Evolutionary conservation across 1,140 invertebrate genomes (phyloP).

Genomic region (Drosophila nikananu): DNA sequence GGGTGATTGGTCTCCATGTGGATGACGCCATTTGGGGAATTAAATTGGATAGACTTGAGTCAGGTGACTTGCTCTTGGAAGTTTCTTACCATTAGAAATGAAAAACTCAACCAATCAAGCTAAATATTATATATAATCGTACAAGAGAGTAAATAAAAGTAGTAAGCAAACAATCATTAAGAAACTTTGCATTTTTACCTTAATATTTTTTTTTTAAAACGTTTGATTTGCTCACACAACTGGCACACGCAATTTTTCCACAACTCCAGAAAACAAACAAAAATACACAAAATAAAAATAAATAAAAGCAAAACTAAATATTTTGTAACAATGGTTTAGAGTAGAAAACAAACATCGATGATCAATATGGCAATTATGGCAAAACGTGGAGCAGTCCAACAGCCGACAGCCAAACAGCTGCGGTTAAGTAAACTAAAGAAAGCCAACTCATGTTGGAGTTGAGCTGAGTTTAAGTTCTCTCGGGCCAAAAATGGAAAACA

Average conservation of each 20-base stretch:
- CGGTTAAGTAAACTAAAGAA: constrained; percentile 41
- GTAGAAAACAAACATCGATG: neutral
- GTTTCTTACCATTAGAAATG: neutral
- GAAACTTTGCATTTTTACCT: no score
- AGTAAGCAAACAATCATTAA: neutral
- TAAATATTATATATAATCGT: no score
- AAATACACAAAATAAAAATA: neutral
- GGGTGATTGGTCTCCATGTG: constrained; percentile 14
- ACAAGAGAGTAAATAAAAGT: neutral
- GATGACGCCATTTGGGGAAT: neutral
- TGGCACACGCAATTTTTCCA: constrained; percentile 11
- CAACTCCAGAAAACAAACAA: neutral
- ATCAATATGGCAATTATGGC: constrained; percentile 34
- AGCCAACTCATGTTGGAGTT: constrained; percentile 1
- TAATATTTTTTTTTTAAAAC: no score
- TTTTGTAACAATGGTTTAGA: neutral
- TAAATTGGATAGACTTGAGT: no score
- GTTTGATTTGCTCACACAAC: constrained; percentile 25
- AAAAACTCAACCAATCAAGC: neutral
- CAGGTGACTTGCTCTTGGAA: neutral
- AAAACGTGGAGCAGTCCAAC: neutral
- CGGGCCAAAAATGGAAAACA: constrained; percentile 34
- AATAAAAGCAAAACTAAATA: constrained; percentile 11
- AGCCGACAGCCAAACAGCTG: constrained; percentile 24
- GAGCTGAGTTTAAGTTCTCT: constrained; percentile 2